These are phyloP conservation scores for Dendropsophus ebraccatus DNA, from an alignment of 2,113 vertebrate genomes.

Conservation along the genomic window DNA sequence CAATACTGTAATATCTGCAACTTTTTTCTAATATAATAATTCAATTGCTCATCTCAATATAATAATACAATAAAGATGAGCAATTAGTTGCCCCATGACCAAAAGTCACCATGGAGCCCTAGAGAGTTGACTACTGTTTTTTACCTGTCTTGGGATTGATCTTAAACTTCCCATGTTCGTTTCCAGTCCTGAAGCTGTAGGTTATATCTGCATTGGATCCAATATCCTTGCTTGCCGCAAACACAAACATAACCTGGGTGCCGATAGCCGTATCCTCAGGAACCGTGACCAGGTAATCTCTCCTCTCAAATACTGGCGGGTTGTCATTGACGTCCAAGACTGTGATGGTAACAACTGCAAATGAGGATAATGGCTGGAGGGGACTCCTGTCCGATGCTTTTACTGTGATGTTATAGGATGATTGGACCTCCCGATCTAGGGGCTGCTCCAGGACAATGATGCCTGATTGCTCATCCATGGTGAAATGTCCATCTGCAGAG, in stretches of 20 bases:
- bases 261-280: conserved; percentile 86
- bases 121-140: conserved; percentile 34
- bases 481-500: conserved; percentile 85
- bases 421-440: conserved; percentile 89
- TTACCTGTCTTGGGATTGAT: conserved; percentile 88
- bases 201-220: conserved; percentile 95
- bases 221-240: conserved; percentile 94
- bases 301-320: conserved; percentile 92
- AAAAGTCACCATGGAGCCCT: too few species aligned
- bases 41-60: too few species aligned
- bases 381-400: conserved; percentile 85
- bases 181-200: conserved; percentile 91
- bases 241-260: conserved; percentile 84
- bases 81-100: too few species aligned
- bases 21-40: too few species aligned
- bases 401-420: conserved; percentile 85
- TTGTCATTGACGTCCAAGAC: conserved; percentile 97
- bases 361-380: conserved; percentile 79
- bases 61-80: too few species aligned
- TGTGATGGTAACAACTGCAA: conserved; percentile 85
- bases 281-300: conserved; percentile 88
- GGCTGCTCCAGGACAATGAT: conserved; percentile 87
- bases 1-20: too few species aligned
- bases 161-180: conserved; percentile 90
- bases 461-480: conserved; percentile 85